These are phyloP conservation scores for Lipotes vexillifer DNA, from an alignment of 2,113 vertebrate genomes.

Conservation along the genomic window DNA sequence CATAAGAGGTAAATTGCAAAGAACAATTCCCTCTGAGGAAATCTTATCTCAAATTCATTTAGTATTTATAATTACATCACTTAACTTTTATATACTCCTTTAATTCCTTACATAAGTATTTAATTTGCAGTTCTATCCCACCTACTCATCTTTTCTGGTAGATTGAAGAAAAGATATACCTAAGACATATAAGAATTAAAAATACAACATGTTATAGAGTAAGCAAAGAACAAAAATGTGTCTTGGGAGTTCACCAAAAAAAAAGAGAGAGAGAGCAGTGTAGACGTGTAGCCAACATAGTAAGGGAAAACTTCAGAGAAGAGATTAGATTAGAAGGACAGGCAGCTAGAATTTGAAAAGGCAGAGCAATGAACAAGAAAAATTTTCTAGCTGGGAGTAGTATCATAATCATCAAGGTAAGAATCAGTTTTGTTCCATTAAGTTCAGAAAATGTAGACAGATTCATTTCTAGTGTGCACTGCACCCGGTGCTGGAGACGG, in stretches of 20 bases:
- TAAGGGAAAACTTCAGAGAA: neutral
- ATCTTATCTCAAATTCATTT: neutral
- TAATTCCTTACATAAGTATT: neutral
- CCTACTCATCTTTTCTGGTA: neutral
- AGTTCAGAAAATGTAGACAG: neutral
- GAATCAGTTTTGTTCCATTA: neutral
- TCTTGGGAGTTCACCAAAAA: neutral
- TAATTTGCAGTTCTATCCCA: neutral
- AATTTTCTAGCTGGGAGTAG: neutral
- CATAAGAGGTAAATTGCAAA: neutral
- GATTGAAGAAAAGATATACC: neutral
- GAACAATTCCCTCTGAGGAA: neutral
- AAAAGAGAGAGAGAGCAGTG: neutral
- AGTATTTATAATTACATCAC: neutral
- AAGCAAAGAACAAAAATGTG: neutral
- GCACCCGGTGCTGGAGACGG: neutral
- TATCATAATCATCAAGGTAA: neutral
- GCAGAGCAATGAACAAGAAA: neutral
- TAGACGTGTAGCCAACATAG: neutral
- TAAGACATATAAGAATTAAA: neutral
- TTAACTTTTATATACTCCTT: neutral
- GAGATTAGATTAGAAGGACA: neutral
- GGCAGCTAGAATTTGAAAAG: neutral
- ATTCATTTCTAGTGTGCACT: neutral
- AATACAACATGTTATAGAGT: neutral